phyloP scores from a whole-genome alignment of 92 coral and sea anemone genomes.

The Actinostola sp. region DNA sequence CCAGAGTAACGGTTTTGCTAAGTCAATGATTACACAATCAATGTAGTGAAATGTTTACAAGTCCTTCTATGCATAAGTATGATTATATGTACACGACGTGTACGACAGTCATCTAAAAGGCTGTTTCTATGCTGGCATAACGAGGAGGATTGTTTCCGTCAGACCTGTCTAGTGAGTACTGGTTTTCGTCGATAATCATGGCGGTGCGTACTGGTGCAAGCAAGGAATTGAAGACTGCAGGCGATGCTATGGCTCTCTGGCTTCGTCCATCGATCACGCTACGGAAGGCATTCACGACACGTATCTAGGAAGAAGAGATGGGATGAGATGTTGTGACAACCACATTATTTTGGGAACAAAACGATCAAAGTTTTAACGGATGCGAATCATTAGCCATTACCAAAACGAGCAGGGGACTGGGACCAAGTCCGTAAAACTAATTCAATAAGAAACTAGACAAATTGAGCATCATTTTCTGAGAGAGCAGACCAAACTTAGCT shows the following conservation, averaged over 20 bases:
- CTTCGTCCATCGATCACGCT: slow-evolving; percentile 95
- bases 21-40: too few species aligned
- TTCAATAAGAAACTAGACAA: too few species aligned
- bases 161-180: slow-evolving; percentile 69
- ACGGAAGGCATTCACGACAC: slow-evolving; percentile 99
- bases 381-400: too few species aligned
- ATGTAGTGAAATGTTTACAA: too few species aligned
- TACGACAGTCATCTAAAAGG: slow-evolving; percentile 49
- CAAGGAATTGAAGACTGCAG: slow-evolving; percentile 96
- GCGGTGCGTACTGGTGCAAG: slow-evolving; percentile 99
- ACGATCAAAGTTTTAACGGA: too few species aligned
- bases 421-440: too few species aligned
- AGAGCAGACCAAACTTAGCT: too few species aligned
- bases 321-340: too few species aligned
- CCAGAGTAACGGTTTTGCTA: too few species aligned
- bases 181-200: slow-evolving; percentile 84
- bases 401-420: too few species aligned
- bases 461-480: too few species aligned
- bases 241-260: slow-evolving; percentile 97
- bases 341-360: too few species aligned
- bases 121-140: slow-evolving; percentile 87
- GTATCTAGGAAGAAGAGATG: slow-evolving; percentile 80
- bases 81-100: slow-evolving; percentile 11
- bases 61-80: slow-evolving; percentile 1
- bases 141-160: slow-evolving; percentile 73